Conservation (phyloP, 2,113 vertebrate species). For the Aegithalos caudatus region DNA sequence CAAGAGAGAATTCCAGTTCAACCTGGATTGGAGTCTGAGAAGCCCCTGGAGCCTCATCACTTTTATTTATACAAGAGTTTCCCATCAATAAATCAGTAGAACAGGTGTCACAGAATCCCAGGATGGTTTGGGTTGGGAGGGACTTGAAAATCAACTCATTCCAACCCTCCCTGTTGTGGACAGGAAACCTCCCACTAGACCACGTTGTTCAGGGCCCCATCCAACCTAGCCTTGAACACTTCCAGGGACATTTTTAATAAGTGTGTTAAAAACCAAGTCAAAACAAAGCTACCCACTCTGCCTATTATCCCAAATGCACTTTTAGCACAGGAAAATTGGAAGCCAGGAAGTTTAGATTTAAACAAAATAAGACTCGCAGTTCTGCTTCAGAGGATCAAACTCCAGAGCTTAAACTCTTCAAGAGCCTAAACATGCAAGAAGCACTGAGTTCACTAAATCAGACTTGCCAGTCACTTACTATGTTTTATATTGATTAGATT, state of each 20-base stretch:
- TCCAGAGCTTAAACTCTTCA: background rate
- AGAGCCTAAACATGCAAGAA: background rate
- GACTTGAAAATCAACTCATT: background rate
- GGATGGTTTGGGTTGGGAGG: background rate
- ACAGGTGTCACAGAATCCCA: background rate
- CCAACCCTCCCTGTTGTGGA: rapidly evolving
- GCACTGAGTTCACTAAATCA: background rate
- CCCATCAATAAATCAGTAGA: background rate
- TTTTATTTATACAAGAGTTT: background rate
- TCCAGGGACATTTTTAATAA: background rate
- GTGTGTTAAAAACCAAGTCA: background rate
- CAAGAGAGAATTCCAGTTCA: background rate
- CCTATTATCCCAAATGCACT: background rate
- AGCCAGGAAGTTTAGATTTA: background rate
- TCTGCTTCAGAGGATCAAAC: background rate
- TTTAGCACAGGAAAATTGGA: background rate
- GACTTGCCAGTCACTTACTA: background rate
- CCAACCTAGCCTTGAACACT: background rate
- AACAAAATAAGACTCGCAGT: background rate
- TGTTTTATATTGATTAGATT: background rate
- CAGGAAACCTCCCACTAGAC: background rate
- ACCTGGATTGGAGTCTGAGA: background rate
- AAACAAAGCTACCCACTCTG: background rate
- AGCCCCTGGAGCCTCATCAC: background rate
- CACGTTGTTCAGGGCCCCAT: background rate